Base-by-base conservation (phyloP, 1,140 invertebrate genomes). In the Ladona fulva region DNA sequence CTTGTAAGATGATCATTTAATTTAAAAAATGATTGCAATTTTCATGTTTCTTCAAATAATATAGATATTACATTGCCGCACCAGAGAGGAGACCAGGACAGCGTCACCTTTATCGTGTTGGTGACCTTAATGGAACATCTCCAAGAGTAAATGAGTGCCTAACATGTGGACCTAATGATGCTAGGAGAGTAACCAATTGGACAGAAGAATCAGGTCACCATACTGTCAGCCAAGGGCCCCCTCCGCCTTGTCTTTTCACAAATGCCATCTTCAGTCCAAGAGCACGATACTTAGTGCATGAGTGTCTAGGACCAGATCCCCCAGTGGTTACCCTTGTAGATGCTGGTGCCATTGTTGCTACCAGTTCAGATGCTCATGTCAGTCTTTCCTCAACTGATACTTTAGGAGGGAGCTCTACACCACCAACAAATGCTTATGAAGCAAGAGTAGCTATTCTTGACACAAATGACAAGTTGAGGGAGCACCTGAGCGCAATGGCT, bases 21-120 rank as follows among this genome's bases (percentile, higher is more conserved):
- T n/a, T n/a, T n/a, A n/a, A n/a, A 37, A 37, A 8, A 37, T 5
- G 29, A 1, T 37, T 8, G 29, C 8, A 6, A 6, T 22, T 22
- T 66, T 6, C 5, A 66, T 66, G 3, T 25, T 76, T 42, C 22
- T n/a, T 25, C 24, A n/a, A n/a, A n/a, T 76, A 52, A 5, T 76
- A 12, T 24, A 76, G 42, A 19, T 44, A 91, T 81, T 92, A 88
- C 80, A 89, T 93, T 80, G 92, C 91, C 24, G 92, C 92, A n/a
- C 90, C 89, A 1, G 89, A 90, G 80, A 84, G 84, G 0, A 85
- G 86, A 79, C 90, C 92, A 0, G 90, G 91, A 5, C 89, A 92
- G 81, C 84, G 93, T 19, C 93, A 95, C 83, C 83, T 95, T 73
- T 94, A 92, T 85, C 86, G 90, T 80, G 89, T 92, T 29, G 85